Evolutionary conservation across 2,797 vertebrate genomes (phyloP).

Genomic region (Ambastaia sidthimunki): DNA sequence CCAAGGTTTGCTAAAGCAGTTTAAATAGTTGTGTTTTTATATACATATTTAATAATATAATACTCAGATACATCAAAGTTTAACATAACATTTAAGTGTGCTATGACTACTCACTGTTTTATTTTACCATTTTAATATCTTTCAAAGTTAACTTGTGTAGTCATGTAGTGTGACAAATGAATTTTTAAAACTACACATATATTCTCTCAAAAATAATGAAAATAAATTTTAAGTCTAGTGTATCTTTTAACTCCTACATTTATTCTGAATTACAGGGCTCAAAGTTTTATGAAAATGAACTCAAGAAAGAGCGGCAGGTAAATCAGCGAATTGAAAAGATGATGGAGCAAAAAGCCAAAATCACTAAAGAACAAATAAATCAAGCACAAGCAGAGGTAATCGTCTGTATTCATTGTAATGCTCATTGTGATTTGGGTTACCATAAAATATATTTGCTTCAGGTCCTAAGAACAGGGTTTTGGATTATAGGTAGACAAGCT

Average conservation of each 20-base stretch:
- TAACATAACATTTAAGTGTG: too few relatives aligned
- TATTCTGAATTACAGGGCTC: constrained; percentile 79
- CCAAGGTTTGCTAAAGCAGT: constrained; percentile 80
- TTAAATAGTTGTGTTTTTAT: too few relatives aligned
- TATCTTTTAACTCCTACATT: neutral
- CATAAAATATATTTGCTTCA: neutral
- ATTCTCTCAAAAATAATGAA: too few relatives aligned
- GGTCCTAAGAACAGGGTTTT: neutral
- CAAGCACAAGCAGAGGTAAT: constrained; percentile 82
- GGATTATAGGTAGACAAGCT: constrained; percentile 82
- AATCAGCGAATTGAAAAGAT: constrained; percentile 93
- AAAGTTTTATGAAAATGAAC: constrained; percentile 92
- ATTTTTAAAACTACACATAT: too few relatives aligned
- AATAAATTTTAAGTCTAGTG: too few relatives aligned
- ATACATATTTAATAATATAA: too few relatives aligned
- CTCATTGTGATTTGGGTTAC: too few relatives aligned
- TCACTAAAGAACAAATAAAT: constrained; percentile 84
- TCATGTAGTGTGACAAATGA: too few relatives aligned
- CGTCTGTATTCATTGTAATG: neutral
- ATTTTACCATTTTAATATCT: too few relatives aligned
- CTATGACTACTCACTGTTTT: too few relatives aligned
- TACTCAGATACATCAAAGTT: too few relatives aligned
- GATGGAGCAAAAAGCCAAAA: constrained; percentile 85
- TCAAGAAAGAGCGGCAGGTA: constrained; percentile 93
- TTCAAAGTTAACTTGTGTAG: too few relatives aligned